Conservation (phyloP, 2,888 invertebrate genomes). For the Agrochola litura region DNA sequence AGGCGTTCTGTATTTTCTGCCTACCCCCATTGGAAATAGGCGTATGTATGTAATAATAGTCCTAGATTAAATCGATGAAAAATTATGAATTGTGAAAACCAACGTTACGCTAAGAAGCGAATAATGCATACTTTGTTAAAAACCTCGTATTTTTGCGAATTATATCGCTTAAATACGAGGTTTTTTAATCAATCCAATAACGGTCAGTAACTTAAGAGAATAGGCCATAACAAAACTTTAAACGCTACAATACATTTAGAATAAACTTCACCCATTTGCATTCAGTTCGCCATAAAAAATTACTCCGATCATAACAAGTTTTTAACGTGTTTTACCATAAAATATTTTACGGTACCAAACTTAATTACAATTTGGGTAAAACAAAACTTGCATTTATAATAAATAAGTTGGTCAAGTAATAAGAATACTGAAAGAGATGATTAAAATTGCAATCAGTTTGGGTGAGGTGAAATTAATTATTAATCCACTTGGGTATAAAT, state of each 20-base stretch:
- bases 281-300: conserved; percentile 54
- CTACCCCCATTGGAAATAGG: not conserved
- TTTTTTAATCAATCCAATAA: not conserved
- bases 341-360: conserved; percentile 69
- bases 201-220: not conserved
- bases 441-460: conserved; percentile 36
- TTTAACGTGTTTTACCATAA: conserved; percentile 70
- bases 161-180: not conserved
- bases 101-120: not conserved
- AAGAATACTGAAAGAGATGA: conserved; percentile 34
- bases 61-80: not conserved
- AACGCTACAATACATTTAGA: not conserved
- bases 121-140: not conserved
- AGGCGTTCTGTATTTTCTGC: not conserved
- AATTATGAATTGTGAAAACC: too few species aligned
- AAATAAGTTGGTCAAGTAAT: conserved; percentile 33
- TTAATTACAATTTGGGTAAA: conserved; percentile 64
- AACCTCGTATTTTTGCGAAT: too few species aligned
- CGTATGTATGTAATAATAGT: not conserved
- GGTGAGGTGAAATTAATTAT: conserved; percentile 17
- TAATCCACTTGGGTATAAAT: not conserved
- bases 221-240: not conserved
- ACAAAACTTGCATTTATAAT: conserved; percentile 33
- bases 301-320: conserved; percentile 66
- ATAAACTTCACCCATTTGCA: conserved; percentile 9